Base-by-base conservation (phyloP, 2,888 invertebrate genomes). In the Phortica magna region DNA sequence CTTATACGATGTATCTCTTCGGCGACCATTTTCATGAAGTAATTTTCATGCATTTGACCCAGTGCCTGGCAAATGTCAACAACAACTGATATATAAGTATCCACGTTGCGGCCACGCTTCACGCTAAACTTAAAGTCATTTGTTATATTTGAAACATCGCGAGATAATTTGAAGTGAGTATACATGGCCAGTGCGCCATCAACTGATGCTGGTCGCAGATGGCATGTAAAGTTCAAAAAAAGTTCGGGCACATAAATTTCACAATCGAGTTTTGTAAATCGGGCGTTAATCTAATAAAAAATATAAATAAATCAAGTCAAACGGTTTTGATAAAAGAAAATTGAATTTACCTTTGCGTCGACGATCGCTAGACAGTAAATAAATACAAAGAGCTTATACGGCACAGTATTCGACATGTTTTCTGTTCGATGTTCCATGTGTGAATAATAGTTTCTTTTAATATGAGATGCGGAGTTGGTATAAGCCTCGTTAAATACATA, bases 41-140 rank as follows among this genome's bases (percentile, higher is more conserved):
- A 31, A 39, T 76, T 73, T 0, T 73, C 57, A 41, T 76, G 48
- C n/a, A 73, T 42, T 14, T 55, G 41, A n/a, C 73, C 57, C 17
- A 76, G 14, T 7, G 57, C 76, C 3, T n/a, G 12, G 39, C 76
- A 76, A 14, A 68, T 31, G 14, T 76, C 76, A 5, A 76, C 10
- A 9, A 22, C 12, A 6, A 22, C 4, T 7, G 68, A 31, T 9
- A 59, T 31, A 59, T 76, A 68, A 12, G 41, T 68, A 0, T 43
- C 22, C 0, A 43, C 17, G 3, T 41, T 22, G 17, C 41, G 55
- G 22, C 42, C 41, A 7, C 68, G 73, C 17, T 67, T 14, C 3
- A 73, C 19, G 9, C 19, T 59, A 6, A 76, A 42, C 10, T 59
- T n/a, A 19, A 59, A 76, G 1, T 7, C 5, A 14, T n/a, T 6